Conservation (phyloP, 2,888 invertebrate species). For the Zaprionus obscuricornis region DNA sequence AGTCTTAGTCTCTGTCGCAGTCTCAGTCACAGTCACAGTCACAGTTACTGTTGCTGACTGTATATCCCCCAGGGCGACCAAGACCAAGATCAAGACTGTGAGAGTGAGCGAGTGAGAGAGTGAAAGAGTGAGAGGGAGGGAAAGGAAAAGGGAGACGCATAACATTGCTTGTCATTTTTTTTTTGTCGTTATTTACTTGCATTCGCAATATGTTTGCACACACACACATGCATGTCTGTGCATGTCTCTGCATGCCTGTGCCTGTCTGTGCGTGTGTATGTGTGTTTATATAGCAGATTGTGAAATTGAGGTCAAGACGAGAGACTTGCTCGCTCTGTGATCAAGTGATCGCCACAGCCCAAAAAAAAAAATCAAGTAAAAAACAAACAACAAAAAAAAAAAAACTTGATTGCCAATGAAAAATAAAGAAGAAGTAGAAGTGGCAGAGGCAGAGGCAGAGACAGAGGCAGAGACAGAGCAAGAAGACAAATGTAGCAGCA, state of each 20-base stretch:
- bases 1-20: slow-evolving; percentile 6
- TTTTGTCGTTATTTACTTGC: slow-evolving; percentile 55
- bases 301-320: slow-evolving; percentile 69
- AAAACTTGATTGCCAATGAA: slow-evolving; percentile 18
- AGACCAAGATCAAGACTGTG: background rate
- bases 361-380: slow-evolving; percentile 6
- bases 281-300: slow-evolving; percentile 34
- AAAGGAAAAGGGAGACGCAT: slow-evolving; percentile 1
- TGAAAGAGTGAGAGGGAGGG: slow-evolving; percentile 5
- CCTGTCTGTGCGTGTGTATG: slow-evolving; percentile 3
- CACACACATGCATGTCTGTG: too few relatives aligned
- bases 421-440: too few relatives aligned
- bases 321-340: slow-evolving; percentile 32
- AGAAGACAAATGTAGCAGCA: background rate
- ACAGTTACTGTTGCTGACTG: too few relatives aligned
- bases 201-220: slow-evolving; percentile 38
- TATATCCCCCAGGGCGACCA: slow-evolving; percentile 10
- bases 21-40: slow-evolving; percentile 2
- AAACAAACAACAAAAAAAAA: slow-evolving; percentile 17
- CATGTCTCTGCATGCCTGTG: too few relatives aligned
- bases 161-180: slow-evolving; percentile 17
- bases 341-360: slow-evolving; percentile 44
- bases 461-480: background rate
- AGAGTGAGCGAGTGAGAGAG: background rate
- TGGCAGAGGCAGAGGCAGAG: background rate